Base-by-base conservation (phyloP, 2,797 vertebrate genomes). In the Etheostoma nigrum region DNA sequence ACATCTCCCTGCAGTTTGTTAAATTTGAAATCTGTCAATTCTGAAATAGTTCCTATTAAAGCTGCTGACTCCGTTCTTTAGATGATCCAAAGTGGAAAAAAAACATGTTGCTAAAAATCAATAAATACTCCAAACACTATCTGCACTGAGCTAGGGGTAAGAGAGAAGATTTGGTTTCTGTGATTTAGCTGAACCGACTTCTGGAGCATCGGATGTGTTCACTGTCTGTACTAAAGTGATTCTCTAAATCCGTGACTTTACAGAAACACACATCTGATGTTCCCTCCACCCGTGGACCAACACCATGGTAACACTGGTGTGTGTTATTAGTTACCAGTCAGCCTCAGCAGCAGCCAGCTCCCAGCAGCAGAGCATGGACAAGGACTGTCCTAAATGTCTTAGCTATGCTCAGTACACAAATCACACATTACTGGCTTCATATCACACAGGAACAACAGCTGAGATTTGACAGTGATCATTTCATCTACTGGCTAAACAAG, bases 211-310 rank as follows among this genome's bases (percentile, higher is more conserved):
- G 45, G 16, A 49, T 25, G 54, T 9, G 15, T 14, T 25, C 2
- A 2, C n/a, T 18, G 2, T 4, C 13, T 18, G 13, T 4, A 2
- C 42, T 55, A 15, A 58, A 51, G 33, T 55, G 4, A 36, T 15
- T 13, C 72, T 6, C 5, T 54, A 61, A 68, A 0, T 18, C 84
- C 2, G 25, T 89, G 82, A 68, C 48, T 27, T 58, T 25, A 55
- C 8, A 78, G 57, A 74, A 49, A 69, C 1, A 55, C 52, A 67
- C 58, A 55, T 15, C 2, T 8, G 1, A 33, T 16, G 2, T 16
- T 11, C 74, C 87, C 86, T 78, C 80, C 89, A 91, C 91, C 86
- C n/a, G 84, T 90, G 87, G 16, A 81, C 85, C 54, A 64, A 53
- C 91, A 92, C 88, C 86, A 6, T 1, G 2, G 1, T 9, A 8